These are phyloP conservation scores for Hylyphantes graminicola DNA, from an alignment of 1,140 invertebrate species.

Conservation along the genomic window DNA sequence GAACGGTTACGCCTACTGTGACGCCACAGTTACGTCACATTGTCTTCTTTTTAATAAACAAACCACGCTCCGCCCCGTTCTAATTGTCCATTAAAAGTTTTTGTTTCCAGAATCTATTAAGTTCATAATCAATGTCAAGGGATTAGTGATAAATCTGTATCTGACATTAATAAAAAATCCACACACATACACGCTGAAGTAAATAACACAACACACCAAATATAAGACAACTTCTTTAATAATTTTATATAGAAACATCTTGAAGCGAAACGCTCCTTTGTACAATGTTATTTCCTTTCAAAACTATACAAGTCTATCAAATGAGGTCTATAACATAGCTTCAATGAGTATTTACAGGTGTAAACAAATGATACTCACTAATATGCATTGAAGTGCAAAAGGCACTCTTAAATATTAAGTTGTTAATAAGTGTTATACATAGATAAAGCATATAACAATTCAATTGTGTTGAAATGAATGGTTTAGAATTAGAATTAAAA, in stretches of 20 bases:
- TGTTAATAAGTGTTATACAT: not conserved
- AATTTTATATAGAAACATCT: conserved; percentile 57
- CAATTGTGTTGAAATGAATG: too few species aligned
- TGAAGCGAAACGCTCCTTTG: conserved; percentile 51
- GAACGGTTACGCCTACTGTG: too few species aligned
- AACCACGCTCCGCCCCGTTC: too few species aligned
- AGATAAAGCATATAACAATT: not conserved
- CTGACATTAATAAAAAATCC: too few species aligned
- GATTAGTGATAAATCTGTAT: too few species aligned
- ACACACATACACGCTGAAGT: not conserved
- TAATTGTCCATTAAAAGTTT: too few species aligned
- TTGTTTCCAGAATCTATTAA: too few species aligned
- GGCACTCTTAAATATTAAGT: conserved; percentile 28
- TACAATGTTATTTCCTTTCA: conserved; percentile 55
- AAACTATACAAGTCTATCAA: conserved; percentile 53
- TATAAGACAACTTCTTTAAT: conserved; percentile 44
- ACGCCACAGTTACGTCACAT: too few species aligned
- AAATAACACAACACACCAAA: not conserved
- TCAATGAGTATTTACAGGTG: conserved; percentile 53
- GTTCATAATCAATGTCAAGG: too few species aligned
- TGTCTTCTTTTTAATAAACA: too few species aligned
- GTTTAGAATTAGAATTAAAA: too few species aligned
- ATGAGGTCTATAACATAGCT: conserved; percentile 47
- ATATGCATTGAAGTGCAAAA: not conserved
- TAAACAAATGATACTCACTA: conserved; percentile 38